Evolutionary conservation across 1,140 invertebrate genomes (phyloP).

Genomic region (Heliconius himera): DNA sequence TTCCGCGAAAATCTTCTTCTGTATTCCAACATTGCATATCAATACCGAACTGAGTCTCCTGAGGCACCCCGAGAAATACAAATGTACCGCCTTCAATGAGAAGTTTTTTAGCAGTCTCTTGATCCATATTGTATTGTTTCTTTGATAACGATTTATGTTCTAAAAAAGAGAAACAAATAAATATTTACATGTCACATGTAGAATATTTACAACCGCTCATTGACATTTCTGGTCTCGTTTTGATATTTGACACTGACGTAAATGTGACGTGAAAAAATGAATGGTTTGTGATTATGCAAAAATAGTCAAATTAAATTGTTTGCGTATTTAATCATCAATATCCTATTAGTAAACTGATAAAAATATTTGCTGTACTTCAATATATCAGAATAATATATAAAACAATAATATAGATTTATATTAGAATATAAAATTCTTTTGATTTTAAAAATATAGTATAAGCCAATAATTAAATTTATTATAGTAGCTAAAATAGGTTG

Average conservation of each 20-base stretch:
- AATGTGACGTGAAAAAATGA: background rate
- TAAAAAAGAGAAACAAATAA: background rate
- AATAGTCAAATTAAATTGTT: no score
- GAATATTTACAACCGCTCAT: background rate
- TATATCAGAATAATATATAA: no score
- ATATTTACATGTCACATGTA: conserved; percentile 46
- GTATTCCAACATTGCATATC: conserved; percentile 97
- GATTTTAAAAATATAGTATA: no score
- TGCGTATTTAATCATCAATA: no score
- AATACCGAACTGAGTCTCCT: conserved; percentile 96
- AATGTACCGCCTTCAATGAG: conserved; percentile 92
- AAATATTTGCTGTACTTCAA: no score
- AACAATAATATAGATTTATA: no score
- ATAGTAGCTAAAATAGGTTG: no score
- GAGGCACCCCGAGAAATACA: conserved; percentile 91
- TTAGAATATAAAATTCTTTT: no score
- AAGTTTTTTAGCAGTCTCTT: conserved; percentile 88
- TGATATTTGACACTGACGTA: conserved; percentile 22
- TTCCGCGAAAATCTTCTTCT: conserved; percentile 95
- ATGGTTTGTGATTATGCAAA: no score
- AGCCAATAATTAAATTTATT: no score
- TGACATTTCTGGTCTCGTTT: conserved; percentile 4
- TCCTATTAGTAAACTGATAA: no score
- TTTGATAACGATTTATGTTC: conserved; percentile 1
- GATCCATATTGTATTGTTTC: conserved; percentile 84